Evolutionary conservation across 2,797 vertebrate species (phyloP), one percentile per base, ranked within the genome.

Genomic region (Anabas testudineus): DNA sequence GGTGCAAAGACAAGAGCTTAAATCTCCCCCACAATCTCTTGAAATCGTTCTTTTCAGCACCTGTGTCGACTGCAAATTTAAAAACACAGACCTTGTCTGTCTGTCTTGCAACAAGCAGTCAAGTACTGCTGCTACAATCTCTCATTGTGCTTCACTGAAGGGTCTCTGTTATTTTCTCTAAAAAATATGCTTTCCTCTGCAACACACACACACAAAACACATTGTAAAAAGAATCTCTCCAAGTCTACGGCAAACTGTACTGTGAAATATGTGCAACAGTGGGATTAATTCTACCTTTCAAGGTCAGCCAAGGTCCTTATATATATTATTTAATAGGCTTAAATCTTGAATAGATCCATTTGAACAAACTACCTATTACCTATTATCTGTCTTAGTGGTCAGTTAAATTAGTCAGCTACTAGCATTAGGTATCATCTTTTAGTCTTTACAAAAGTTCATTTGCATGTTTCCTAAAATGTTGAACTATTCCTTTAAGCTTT

Each of bases 31-130:
- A 59, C 60, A 67, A 48, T 69, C 71, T 62, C 55, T 66, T 74
- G 41, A 58, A 68, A 72, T 77, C 58, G 60, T 22, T 22, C 56
- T 62, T 61, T 74, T 46, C 12, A 24, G 56, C 55, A 76, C 68
- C 72, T 77, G 68, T 63, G 42, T 41, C 37, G 79, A 81, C 22
- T 72, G 24, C 41, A 80, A 51, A 85, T 78, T 54, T 18, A 52
- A 58, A 59, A 48, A 42, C 63, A 52, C 49, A 37, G 48, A 7
- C 60, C 45, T 80, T 8, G 18, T 47, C 45, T 53, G 36, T 56
- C 56, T 65, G 53, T 61, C 42, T 64, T 34, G 21, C 41, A 41
- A 55, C 32, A 49, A 67, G 69, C 53, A 67, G 47, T 37, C 34
- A 67, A 57, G 37, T 67, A 65, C 54, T 63, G 46, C 61, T 58